A percentile compares a stretch with the other conserved stretches of the same genome.
These are phyloP conservation scores for Diaperis boleti DNA, from an alignment of 2,888 invertebrate species.

Conservation along the genomic window DNA sequence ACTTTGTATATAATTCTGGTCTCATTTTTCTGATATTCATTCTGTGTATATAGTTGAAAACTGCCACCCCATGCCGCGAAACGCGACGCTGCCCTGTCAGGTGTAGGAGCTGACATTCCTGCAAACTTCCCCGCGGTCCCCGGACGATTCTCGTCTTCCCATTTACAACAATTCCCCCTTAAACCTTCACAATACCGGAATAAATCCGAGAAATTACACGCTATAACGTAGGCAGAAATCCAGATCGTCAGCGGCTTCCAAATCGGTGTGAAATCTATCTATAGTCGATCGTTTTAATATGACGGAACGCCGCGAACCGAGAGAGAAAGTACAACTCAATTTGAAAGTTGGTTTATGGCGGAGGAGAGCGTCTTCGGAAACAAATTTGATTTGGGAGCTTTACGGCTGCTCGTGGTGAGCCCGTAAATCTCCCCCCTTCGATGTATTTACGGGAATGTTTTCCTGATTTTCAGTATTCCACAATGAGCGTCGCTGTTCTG, in stretches of 20 bases:
- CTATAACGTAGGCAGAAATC: slow-evolving; percentile 14
- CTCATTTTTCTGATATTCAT: too few species aligned
- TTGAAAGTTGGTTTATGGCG: slow-evolving; percentile 21
- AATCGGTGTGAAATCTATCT: not conserved
- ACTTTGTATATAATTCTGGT: too few species aligned
- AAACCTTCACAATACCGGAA: slow-evolving; percentile 14
- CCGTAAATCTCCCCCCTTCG: too few species aligned
- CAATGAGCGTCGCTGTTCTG: slow-evolving; percentile 17
- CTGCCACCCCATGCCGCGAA: too few species aligned
- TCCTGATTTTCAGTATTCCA: slow-evolving; percentile 19
- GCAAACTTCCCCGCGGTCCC: slow-evolving; percentile 18
- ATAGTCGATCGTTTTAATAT: not conserved
- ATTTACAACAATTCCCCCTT: slow-evolving; percentile 29
- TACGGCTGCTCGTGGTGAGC: too few species aligned
- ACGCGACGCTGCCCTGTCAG: slow-evolving; percentile 28
- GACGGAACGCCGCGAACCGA: not conserved
- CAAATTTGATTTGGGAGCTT: slow-evolving; percentile 22
- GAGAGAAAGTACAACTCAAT: slow-evolving; percentile 15
- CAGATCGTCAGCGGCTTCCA: slow-evolving; percentile 6
- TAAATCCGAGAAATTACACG: slow-evolving; percentile 26
- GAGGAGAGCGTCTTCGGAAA: slow-evolving; percentile 15
- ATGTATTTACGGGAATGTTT: too few species aligned
- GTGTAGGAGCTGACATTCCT: slow-evolving; percentile 19
- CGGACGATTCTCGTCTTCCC: slow-evolving; percentile 15
- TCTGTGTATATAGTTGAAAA: too few species aligned